Conservation (phyloP, 92 coral and sea anemone genomes). For the Zoanthus gigantus region DNA sequence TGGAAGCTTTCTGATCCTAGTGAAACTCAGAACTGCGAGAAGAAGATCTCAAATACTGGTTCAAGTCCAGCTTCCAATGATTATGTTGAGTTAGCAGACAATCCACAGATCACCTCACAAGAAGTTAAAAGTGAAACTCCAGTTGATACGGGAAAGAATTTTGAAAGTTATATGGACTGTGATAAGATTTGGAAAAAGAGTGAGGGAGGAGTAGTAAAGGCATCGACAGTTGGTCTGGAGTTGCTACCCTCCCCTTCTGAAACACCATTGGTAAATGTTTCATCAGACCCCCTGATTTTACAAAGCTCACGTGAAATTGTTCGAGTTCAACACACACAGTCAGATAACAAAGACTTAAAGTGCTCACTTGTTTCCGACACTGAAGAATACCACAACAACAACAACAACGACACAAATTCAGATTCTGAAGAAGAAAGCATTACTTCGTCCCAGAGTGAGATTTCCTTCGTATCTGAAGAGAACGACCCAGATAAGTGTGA, state of each 20-base stretch:
- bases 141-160: not conserved
- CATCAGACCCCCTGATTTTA: not conserved
- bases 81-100: slow-evolving; percentile 3
- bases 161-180: slow-evolving; percentile 23
- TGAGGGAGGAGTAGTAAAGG: not conserved
- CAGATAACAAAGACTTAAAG: slow-evolving; percentile 7
- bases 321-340: slow-evolving; percentile 3
- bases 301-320: not conserved
- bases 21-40: not conserved
- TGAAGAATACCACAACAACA: not conserved
- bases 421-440: not conserved
- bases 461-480: slow-evolving; percentile 2
- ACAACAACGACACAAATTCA: not conserved
- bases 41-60: not conserved
- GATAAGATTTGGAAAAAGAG: not conserved
- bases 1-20: slow-evolving; percentile 15
- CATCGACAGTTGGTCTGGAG: not conserved
- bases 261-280: not conserved
- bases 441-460: slow-evolving; percentile 6
- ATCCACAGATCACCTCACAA: not conserved
- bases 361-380: not conserved
- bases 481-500: not conserved
- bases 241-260: not conserved
- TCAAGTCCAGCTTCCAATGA: slow-evolving; percentile 27
- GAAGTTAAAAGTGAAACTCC: not conserved